Evolutionary conservation across 1,140 invertebrate genomes (phyloP).

Genomic region (Lucilia sericata): DNA sequence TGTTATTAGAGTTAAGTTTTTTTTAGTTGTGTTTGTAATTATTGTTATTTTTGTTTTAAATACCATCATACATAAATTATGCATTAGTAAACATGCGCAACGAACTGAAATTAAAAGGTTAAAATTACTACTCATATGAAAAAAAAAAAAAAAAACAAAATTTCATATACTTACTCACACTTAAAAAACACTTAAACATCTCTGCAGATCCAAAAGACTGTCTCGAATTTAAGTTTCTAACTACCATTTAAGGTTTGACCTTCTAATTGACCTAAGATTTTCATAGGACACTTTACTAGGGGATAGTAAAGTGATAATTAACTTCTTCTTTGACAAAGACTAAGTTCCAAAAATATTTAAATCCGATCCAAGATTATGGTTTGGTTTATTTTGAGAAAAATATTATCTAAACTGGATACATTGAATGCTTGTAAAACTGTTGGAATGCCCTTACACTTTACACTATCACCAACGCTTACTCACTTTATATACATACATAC

Average conservation of each 20-base stretch:
- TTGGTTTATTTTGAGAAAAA: too few relatives aligned
- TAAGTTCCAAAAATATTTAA: too few relatives aligned
- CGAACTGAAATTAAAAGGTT: slow-evolving; percentile 16
- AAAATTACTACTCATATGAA: slow-evolving; percentile 4
- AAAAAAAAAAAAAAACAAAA: neutral
- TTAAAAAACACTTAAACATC: neutral
- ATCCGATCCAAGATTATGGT: too few relatives aligned
- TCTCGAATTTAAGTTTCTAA: neutral
- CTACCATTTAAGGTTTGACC: too few relatives aligned
- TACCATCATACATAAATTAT: slow-evolving; percentile 29
- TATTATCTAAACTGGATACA: too few relatives aligned
- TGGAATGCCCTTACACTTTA: too few relatives aligned
- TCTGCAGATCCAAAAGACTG: neutral
- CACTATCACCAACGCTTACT: too few relatives aligned
- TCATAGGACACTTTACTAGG: too few relatives aligned
- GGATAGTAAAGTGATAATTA: too few relatives aligned
- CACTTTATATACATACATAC: neutral
- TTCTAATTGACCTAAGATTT: too few relatives aligned
- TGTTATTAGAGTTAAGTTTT: neutral
- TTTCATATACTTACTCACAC: neutral
- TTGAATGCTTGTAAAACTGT: too few relatives aligned
- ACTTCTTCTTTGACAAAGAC: too few relatives aligned
- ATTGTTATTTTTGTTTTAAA: neutral
- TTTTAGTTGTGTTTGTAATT: neutral
- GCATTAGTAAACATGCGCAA: slow-evolving; percentile 22